Percentiles rank a stretch among this genome's conserved stretches.
Conservation (phyloP, 2,888 invertebrate species). For the Odontomyia ornata region DNA sequence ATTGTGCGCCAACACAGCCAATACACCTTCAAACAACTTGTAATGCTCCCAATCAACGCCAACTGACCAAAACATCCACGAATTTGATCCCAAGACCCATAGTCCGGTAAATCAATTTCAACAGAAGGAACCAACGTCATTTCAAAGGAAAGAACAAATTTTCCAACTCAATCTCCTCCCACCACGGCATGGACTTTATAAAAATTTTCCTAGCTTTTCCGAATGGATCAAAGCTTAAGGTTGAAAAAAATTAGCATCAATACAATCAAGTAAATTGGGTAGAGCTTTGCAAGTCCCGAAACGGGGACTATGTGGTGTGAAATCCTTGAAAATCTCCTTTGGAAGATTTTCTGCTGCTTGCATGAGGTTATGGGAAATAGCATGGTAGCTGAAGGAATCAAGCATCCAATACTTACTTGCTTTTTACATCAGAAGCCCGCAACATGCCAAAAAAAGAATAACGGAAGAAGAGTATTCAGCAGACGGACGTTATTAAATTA, state of each 20-base stretch:
- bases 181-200: conserved; percentile 10
- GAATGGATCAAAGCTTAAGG: conserved; percentile 23
- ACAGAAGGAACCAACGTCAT: background rate
- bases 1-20: too few species aligned
- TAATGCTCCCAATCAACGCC: too few species aligned
- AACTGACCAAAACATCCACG: too few species aligned
- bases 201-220: conserved; percentile 10
- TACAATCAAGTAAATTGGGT: conserved; percentile 38
- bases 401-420: too few species aligned
- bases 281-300: background rate
- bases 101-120: background rate
- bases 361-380: background rate
- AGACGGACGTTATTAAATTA: conserved; percentile 41
- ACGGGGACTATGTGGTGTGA: background rate
- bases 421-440: too few species aligned
- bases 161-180: background rate
- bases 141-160: background rate
- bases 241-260: conserved; percentile 35
- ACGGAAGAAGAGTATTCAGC: conserved; percentile 16
- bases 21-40: too few species aligned
- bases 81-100: background rate
- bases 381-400: too few species aligned
- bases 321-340: conserved; percentile 3
- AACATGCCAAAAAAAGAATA: background rate
- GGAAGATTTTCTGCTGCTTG: background rate